Evolutionary conservation across 2,888 invertebrate genomes (phyloP).

Genomic region (Furcula furcula): DNA sequence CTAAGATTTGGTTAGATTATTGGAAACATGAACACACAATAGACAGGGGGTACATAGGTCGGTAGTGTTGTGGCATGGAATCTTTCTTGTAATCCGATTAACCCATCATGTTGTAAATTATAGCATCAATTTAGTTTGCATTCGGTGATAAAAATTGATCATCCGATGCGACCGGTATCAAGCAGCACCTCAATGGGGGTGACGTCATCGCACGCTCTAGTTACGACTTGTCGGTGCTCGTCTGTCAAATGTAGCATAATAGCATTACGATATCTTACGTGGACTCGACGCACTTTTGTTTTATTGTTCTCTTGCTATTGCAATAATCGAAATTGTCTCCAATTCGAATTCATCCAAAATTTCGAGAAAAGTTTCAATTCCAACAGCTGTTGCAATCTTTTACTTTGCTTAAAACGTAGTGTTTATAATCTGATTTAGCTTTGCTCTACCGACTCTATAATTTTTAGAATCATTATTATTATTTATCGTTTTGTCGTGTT

Average conservation of each 20-base stretch:
- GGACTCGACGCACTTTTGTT: constrained; percentile 23
- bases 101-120: too few species aligned
- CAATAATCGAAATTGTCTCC: constrained; percentile 36
- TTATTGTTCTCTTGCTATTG: constrained; percentile 44
- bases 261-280: constrained; percentile 45
- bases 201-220: constrained; percentile 69
- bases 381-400: not conserved
- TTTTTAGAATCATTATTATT: not conserved
- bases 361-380: not conserved
- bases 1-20: too few species aligned
- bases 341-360: constrained; percentile 3
- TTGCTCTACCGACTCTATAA: not conserved
- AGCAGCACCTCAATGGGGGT: constrained; percentile 26
- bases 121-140: not conserved
- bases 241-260: constrained; percentile 47
- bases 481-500: constrained; percentile 12
- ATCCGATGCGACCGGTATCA: constrained; percentile 1
- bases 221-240: constrained; percentile 58
- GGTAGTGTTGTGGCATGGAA: too few species aligned
- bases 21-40: too few species aligned
- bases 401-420: not conserved
- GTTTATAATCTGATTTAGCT: too few species aligned
- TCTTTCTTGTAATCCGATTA: not conserved
- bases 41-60: too few species aligned
- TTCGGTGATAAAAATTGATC: constrained; percentile 2